Conservation (phyloP, 2,797 vertebrate species). For the Chanos chanos region DNA sequence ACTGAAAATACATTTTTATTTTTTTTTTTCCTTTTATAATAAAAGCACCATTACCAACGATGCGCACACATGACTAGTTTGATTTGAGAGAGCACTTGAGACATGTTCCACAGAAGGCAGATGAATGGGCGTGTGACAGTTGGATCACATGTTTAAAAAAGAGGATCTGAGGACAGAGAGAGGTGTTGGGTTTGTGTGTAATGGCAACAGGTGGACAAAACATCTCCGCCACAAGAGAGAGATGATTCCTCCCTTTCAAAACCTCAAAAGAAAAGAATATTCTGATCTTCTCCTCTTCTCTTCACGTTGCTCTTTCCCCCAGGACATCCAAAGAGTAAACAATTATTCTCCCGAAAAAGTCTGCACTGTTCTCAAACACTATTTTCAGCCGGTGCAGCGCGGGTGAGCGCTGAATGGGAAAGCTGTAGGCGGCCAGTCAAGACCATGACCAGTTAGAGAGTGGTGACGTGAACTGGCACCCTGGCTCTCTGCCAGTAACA, state of each 20-base stretch:
- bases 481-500: slow-evolving; percentile 1
- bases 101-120: too few species aligned
- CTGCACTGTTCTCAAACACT: slow-evolving; percentile 84
- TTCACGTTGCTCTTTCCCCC: slow-evolving; percentile 69
- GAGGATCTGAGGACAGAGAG: too few species aligned
- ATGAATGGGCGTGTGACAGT: too few species aligned
- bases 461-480: slow-evolving; percentile 34
- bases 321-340: slow-evolving; percentile 87
- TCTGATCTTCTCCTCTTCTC: slow-evolving; percentile 45
- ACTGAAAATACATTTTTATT: neutral
- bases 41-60: neutral
- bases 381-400: slow-evolving; percentile 82
- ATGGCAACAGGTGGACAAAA: too few species aligned
- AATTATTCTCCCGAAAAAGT: slow-evolving; percentile 93
- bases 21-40: slow-evolving; percentile 24
- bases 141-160: too few species aligned
- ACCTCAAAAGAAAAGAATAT: too few species aligned
- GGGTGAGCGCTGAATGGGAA: slow-evolving; percentile 77
- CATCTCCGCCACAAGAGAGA: too few species aligned
- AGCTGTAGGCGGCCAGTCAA: slow-evolving; percentile 82
- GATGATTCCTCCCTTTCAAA: slow-evolving; percentile 10
- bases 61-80: neutral
- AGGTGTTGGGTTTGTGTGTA: too few species aligned
- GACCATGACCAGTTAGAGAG: slow-evolving; percentile 57
- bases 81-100: neutral